Conservation (phyloP, 2,888 invertebrate genomes). For the Acrobasis consociella region DNA sequence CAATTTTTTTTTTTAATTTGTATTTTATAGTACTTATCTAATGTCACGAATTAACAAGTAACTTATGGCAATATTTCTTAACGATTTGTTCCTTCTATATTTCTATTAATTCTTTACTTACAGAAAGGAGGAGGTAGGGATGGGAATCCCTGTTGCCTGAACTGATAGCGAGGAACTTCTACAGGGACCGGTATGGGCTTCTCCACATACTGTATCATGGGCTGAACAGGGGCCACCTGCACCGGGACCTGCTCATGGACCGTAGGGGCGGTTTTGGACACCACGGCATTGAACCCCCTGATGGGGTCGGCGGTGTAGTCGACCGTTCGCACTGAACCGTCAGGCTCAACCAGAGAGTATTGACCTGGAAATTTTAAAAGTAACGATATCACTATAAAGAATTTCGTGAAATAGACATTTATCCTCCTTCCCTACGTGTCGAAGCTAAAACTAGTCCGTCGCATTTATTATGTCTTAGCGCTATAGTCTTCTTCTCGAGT, state of each 20-base stretch:
- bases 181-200: slow-evolving; percentile 68
- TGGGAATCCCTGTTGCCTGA: slow-evolving; percentile 43
- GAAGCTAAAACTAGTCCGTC: too few relatives aligned
- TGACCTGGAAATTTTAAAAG: slow-evolving; percentile 62
- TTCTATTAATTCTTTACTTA: slow-evolving; percentile 37
- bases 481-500: too few relatives aligned
- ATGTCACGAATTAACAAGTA: too few relatives aligned
- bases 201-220: slow-evolving; percentile 49
- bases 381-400: neutral
- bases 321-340: slow-evolving; percentile 78
- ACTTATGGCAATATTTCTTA: too few relatives aligned
- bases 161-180: slow-evolving; percentile 51
- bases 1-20: too few relatives aligned
- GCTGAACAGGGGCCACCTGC: slow-evolving; percentile 34
- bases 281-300: slow-evolving; percentile 83
- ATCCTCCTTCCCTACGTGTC: too few relatives aligned
- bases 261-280: slow-evolving; percentile 78
- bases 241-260: slow-evolving; percentile 53
- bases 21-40: too few relatives aligned
- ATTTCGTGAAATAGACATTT: too few relatives aligned
- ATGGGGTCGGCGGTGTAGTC: slow-evolving; percentile 83
- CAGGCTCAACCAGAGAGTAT: slow-evolving; percentile 79
- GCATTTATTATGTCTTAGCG: too few relatives aligned
- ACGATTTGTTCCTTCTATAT: too few relatives aligned
- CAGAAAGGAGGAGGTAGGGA: slow-evolving; percentile 48